A percentile compares a stretch with the other conserved stretches of the same genome.
Evolutionary conservation across 2,888 invertebrate species (phyloP).

Genomic region (Antheraea yamamai): DNA sequence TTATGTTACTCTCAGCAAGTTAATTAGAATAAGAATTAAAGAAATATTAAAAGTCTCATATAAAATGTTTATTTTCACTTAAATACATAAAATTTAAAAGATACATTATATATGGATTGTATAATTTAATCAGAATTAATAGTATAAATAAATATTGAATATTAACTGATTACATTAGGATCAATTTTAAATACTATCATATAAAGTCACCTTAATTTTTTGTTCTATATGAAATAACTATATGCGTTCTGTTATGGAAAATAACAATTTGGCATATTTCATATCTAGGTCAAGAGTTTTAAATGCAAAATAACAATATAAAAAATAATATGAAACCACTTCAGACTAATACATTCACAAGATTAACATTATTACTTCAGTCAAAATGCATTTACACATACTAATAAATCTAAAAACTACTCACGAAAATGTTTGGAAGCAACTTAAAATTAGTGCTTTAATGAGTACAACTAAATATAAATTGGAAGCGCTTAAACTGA

Average conservation of each 20-base stretch:
- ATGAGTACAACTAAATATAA: conserved; percentile 51
- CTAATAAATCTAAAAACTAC: conserved; percentile 59
- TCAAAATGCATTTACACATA: conserved; percentile 71
- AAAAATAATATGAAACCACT: conserved; percentile 59
- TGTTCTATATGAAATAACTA: conserved; percentile 34
- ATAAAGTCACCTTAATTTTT: conserved; percentile 33
- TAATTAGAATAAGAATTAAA: conserved; percentile 36
- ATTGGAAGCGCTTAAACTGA: conserved; percentile 61
- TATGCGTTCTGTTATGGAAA: conserved; percentile 34
- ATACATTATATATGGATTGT: conserved; percentile 74
- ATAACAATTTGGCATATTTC: conserved; percentile 73
- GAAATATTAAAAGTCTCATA: conserved; percentile 74
- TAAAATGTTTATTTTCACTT: conserved; percentile 81
- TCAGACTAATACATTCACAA: conserved; percentile 73
- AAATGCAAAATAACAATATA: conserved; percentile 74
- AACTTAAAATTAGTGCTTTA: conserved; percentile 72
- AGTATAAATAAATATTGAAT: conserved; percentile 55
- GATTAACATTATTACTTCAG: conserved; percentile 65
- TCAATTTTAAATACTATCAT: conserved; percentile 40
- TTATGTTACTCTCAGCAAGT: conserved; percentile 6
- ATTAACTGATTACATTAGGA: conserved; percentile 52
- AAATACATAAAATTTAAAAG: conserved; percentile 59
- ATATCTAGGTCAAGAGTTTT: conserved; percentile 67
- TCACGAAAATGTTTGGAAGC: conserved; percentile 73
- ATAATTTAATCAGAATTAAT: conserved; percentile 68